Conservation (phyloP, 2,797 vertebrate genomes). For the Hydrocynus forskahlii region DNA sequence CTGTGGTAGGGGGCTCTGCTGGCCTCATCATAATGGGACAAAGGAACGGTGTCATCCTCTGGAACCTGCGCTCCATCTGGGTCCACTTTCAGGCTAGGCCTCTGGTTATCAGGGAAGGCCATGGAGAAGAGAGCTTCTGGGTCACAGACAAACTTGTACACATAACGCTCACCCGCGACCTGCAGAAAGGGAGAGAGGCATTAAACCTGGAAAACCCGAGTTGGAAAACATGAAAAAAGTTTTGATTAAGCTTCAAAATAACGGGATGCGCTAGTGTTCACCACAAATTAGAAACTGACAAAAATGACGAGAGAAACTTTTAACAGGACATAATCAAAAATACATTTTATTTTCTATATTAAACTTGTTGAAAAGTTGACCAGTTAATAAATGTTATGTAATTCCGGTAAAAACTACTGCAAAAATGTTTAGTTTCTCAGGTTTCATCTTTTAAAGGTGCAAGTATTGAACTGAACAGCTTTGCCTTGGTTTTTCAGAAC, state of each 20-base stretch:
- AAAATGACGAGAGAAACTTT: too few relatives aligned
- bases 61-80: slow-evolving; percentile 75
- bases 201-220: background rate
- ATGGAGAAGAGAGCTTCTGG: slow-evolving; percentile 93
- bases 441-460: too few relatives aligned
- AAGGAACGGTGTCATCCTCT: slow-evolving; percentile 85
- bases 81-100: slow-evolving; percentile 88
- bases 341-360: too few relatives aligned
- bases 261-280: background rate
- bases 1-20: slow-evolving; percentile 78
- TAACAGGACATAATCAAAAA: too few relatives aligned
- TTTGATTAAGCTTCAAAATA: background rate
- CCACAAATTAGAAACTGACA: background rate
- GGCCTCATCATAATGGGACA: slow-evolving; percentile 85
- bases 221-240: too few relatives aligned
- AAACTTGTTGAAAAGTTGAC: too few relatives aligned
- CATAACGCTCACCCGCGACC: slow-evolving; percentile 94
- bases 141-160: slow-evolving; percentile 96
- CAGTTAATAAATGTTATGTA: too few relatives aligned
- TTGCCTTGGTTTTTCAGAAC: background rate
- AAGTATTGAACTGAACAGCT: too few relatives aligned
- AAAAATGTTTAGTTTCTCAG: too few relatives aligned
- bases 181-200: slow-evolving; percentile 55
- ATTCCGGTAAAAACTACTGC: too few relatives aligned
- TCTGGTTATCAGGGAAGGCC: slow-evolving; percentile 93